Base-by-base conservation (phyloP, 1,140 invertebrate genomes). In the Lasaia peninsularis region DNA sequence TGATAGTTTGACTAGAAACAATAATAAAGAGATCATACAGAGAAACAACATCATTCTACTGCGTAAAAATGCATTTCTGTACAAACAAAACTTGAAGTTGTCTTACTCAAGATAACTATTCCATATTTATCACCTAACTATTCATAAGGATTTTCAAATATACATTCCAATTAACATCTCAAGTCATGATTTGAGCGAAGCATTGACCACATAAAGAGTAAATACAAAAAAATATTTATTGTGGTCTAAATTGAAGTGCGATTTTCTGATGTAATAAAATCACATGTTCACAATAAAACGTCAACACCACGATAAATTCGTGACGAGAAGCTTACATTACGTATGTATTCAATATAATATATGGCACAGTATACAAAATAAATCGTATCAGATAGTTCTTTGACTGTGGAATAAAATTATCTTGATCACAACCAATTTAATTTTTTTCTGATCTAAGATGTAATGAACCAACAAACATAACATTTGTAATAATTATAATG, bases 1-100 rank as follows among this genome's bases (percentile, higher is more conserved):
- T 68, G 70, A 48, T 48, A 67, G 69, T 76, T 67, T 86, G 82
- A 86, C 82, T 86, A 86, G 80, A 79, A 78, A 80, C 75, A 78
- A 78, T 77, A 62, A 77, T 71, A 74, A 63, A 75, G 82, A 86
- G 80, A 86, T 86, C 82, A 80, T 66, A 66, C 62, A 59, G 48
- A 58, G 52, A 56, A 62, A 55, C 63, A 50, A 54, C 49, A 56
- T 32, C 60, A 66, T 44, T 48, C 56, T 62, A 55, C 67, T 67
- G 59, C 12, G 21, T n/a, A n/a, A 57, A 65, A 68, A 67, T 71
- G 55, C 55, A 40, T 62, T 62, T 63, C 66, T 71, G 63, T 74
- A 69, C 70, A 73, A 62, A 48, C n/a, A 48, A 48, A 32, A 64
- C 49, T 51, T 50, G 60, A 56, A 72, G 71, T 65, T 55, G 60